Conservation (phyloP, 64 coral and sea anemone species). For the Trachythela sp. region DNA sequence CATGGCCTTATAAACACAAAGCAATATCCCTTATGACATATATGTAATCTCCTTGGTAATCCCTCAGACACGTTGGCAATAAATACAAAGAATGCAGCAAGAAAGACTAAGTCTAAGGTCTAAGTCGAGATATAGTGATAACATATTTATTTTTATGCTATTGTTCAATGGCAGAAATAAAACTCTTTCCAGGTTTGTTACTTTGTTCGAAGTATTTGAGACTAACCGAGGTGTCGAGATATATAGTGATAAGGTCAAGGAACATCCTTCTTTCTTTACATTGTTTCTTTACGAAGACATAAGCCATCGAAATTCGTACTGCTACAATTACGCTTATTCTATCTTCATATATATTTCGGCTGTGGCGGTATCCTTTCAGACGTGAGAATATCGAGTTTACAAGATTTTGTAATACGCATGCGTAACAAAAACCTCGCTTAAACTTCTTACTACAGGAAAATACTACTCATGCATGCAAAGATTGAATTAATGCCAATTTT, state of each 20-base stretch:
- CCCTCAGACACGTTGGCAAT: not conserved
- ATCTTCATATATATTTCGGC: no score
- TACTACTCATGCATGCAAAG: no score
- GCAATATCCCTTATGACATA: not conserved
- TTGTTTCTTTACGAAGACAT: no score
- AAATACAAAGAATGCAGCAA: not conserved
- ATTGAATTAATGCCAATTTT: no score
- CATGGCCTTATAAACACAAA: not conserved
- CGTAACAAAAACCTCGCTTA: no score
- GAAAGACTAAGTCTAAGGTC: no score
- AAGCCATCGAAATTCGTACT: no score
- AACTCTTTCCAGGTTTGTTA: not conserved
- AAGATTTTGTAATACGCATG: no score
- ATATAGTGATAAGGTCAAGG: not conserved
- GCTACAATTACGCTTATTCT: no score
- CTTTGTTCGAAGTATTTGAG: not conserved
- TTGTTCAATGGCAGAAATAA: not conserved
- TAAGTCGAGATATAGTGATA: not conserved
- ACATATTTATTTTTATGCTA: not conserved
- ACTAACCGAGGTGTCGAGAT: not conserved
- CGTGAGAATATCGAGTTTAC: no score
- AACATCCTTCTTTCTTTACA: not conserved
- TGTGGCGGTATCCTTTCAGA: no score
- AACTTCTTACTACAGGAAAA: no score
- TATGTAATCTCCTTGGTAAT: not conserved